Evolutionary conservation across 2,888 invertebrate species (phyloP).

Genomic region (Dryocosmus kuriphilus): DNA sequence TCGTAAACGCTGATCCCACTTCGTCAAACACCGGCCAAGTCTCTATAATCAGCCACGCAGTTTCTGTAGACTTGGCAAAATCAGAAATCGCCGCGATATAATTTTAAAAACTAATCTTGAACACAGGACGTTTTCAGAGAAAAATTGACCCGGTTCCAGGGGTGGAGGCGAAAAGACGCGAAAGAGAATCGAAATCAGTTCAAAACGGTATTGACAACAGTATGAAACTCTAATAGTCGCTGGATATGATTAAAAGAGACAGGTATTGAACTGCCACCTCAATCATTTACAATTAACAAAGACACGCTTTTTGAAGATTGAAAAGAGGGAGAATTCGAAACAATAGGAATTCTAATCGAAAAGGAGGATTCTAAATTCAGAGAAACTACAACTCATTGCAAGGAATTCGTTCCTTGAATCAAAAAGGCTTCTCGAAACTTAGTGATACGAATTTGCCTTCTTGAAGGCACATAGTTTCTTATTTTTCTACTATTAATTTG

Average conservation of each 20-base stretch:
- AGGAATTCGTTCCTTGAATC: constrained; percentile 13
- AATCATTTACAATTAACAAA: neutral
- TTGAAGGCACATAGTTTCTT: constrained; percentile 15
- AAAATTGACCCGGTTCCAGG: constrained; percentile 2
- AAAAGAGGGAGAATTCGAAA: neutral
- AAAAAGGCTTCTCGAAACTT: neutral
- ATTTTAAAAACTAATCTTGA: constrained; percentile 29
- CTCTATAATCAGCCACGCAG: constrained; percentile 80
- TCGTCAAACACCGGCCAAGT: constrained; percentile 66
- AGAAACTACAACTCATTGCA: neutral
- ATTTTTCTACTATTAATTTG: constrained; percentile 27
- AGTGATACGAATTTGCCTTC: constrained; percentile 17
- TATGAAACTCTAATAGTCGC: neutral
- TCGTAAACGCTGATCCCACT: constrained; percentile 78
- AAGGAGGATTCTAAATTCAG: neutral
- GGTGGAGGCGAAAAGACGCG: neutral
- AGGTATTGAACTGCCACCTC: neutral
- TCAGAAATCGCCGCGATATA: constrained; percentile 55
- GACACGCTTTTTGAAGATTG: neutral
- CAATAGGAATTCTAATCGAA: neutral
- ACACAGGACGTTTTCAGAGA: constrained; percentile 27
- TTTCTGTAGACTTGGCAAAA: constrained; percentile 77
- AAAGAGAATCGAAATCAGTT: neutral
- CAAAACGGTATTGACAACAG: constrained; percentile 7
- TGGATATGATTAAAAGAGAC: neutral